Evolutionary conservation across 1,140 invertebrate genomes (phyloP), one percentile per base, ranked within the genome.

Genomic region (Radopholus similis): DNA sequence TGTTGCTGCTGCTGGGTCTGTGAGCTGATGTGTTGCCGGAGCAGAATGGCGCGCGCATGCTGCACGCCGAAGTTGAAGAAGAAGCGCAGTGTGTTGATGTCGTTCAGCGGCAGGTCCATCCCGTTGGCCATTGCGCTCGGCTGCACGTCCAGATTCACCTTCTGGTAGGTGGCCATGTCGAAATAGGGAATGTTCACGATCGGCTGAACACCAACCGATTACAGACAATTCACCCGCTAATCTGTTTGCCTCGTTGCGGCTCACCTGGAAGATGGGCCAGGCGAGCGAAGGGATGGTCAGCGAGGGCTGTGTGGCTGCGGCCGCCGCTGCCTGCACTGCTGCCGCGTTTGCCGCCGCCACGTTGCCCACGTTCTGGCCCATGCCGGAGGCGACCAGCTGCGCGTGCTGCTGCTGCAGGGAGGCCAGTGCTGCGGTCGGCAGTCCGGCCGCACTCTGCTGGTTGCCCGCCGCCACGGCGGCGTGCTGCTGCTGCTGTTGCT

Each of bases 1-100:
- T 68, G 66, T 13, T 44, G 54, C 23, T 68, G 64, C 47, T 60
- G 66, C 15, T 68, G 66, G 34, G 56, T 42, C 38, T 51, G 38
- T 60, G 57, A 40, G 23, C 38, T 47, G 21, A 73, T 57, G 35
- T 73, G 72, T 32, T 73, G 74, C 4, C 72, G 72, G 8, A 73
- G 69, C 18, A 74, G 60, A 18, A 74, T 75, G 21, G 70, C 57
- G 26, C 76, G 55, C 11, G 73, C 73, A 59, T 75, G 73, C 47
- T 75, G 70, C 23, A 75, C 73, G 21, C 73, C 73, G 51, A 75
- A 75, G 57, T 75, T 75, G 54, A 78, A 75, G 53, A 75, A 75
- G 64, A 75, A 74, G 51, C 73, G 58, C 21, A 75, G 53, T 9
- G 73, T 78, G 44, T 75, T 74, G 30, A 75, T 77, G 32, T 75